Evolutionary conservation across 2,113 vertebrate genomes (phyloP), one percentile per base, ranked within the genome.

Genomic region (Bombycilla garrulus): DNA sequence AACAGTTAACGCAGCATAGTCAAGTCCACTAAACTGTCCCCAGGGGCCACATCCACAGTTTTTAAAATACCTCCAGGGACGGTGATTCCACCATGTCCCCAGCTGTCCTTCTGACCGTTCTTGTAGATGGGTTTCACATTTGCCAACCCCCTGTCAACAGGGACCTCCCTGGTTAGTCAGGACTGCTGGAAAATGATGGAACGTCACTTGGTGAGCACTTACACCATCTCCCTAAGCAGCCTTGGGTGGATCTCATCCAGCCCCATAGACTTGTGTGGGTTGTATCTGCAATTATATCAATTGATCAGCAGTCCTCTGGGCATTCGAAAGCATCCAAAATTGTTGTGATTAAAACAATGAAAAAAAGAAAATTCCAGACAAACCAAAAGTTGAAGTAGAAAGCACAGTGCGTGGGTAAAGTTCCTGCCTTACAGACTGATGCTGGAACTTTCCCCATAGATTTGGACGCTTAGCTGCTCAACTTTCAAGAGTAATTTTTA

Each of bases 401-500:
- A 66, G 44, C 36, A 56, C 10, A 51, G 45, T n/a, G 23, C 28
- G 35, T 7, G 15, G 35, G 31, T 24, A 76, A 50, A 87, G 45
- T 29, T 96, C 29, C 65, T 88, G 42, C 74, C 64, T 90, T 86
- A 62, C 26, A 92, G 50, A n/a, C 54, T 64, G 45, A n/a, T 2
- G 22, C 60, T 79, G 80, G 65, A 96, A 82, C 77, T 95, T 94
- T 83, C 74, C 31, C 71, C 60, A 12, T 78, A 80, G 79, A 79
- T 87, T 92, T 88, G 74, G 92, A 91, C 0, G 85, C 96, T 96
- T 95, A 91, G 74, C 87, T 93, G 94, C 94, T 96, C 96, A 97
- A 91, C 93, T 95, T 94, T 92, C 91, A 95, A 94, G 84, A 95
- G 86, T 54, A 93, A 90, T 95, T 95, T 96, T 94, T 42, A 91